phyloP scores from a whole-genome alignment of 1,140 invertebrate genomes.

The Ceratosolen solmsi region DNA sequence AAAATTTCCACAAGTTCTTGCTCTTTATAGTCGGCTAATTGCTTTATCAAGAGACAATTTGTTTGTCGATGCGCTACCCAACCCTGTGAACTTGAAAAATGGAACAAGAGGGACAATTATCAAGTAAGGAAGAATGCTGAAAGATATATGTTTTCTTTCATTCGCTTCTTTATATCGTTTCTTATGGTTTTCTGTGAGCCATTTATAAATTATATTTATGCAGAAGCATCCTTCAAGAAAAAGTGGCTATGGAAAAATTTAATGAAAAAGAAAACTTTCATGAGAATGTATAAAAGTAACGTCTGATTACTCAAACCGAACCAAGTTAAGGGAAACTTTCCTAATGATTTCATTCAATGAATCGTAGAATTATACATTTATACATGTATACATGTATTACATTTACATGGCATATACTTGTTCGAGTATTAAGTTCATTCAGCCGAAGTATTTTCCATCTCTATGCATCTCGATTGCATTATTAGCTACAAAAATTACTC shows the following conservation, averaged over 20 bases:
- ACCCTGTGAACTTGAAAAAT: neutral
- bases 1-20: neutral
- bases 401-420: no score
- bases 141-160: neutral
- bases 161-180: neutral
- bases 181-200: no score
- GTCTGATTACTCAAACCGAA: neutral
- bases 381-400: no score
- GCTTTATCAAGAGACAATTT: constrained; percentile 29
- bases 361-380: neutral
- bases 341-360: neutral
- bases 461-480: neutral
- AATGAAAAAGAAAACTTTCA: neutral
- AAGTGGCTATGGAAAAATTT: neutral
- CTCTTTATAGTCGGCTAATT: constrained; percentile 23
- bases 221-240: neutral
- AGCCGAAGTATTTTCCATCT: neutral
- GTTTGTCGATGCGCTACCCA: neutral
- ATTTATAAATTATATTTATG: no score
- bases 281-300: neutral
- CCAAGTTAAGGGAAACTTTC: neutral
- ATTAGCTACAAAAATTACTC: no score
- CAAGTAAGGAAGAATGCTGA: neutral
- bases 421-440: no score
- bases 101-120: neutral